Evolutionary conservation across 2,113 vertebrate genomes (phyloP).

Genomic region (Pontoporia blainvillei): DNA sequence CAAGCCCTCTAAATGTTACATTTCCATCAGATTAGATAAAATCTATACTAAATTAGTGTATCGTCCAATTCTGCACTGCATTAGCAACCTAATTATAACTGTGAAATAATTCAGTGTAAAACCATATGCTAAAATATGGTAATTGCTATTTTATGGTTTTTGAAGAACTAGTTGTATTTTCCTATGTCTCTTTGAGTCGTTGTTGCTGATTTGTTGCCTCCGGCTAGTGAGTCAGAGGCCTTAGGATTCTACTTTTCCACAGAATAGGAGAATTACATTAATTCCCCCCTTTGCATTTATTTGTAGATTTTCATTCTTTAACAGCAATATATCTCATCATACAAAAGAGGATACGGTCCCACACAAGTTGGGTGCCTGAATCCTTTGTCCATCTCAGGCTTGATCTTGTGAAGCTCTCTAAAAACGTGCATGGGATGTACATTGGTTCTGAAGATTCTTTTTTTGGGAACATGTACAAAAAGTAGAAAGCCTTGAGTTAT

Average conservation of each 20-base stretch:
- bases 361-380: background rate
- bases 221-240: background rate
- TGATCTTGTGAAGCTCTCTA: background rate
- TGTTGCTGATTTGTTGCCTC: background rate
- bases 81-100: conserved; percentile 55
- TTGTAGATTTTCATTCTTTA: background rate
- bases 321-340: conserved; percentile 22
- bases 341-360: background rate
- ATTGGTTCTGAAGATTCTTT: background rate
- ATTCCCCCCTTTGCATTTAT: background rate
- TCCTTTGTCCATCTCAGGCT: background rate
- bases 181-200: conserved; percentile 9
- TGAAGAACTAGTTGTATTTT: conserved; percentile 44
- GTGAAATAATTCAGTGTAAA: conserved; percentile 60
- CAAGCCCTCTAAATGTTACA: conserved; percentile 55
- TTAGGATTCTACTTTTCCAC: background rate
- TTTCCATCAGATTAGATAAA: conserved; percentile 65
- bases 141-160: conserved; percentile 50
- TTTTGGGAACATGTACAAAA: background rate
- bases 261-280: background rate
- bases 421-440: background rate
- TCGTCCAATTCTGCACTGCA: conserved; percentile 19
- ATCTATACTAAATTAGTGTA: conserved; percentile 51
- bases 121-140: conserved; percentile 69
- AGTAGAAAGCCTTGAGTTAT: background rate